phyloP scores from a whole-genome alignment of 2,888 invertebrate genomes.

The Aspidiotus destructor region DNA sequence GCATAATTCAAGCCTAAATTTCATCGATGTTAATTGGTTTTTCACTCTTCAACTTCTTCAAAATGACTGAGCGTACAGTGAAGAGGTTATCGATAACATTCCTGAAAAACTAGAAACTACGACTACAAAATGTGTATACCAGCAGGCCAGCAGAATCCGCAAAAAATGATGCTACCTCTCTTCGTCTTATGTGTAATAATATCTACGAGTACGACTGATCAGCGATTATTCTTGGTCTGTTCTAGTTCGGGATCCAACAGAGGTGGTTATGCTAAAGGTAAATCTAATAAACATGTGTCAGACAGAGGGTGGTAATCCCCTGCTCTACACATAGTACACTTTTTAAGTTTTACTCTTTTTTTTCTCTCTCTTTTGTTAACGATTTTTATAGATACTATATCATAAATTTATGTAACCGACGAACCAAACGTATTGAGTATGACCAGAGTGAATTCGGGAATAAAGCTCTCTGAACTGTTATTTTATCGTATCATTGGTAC shows the following conservation, averaged over 20 bases:
- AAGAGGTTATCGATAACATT: no score
- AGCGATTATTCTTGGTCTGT: constrained; percentile 48
- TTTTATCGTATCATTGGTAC: no score
- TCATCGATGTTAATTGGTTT: no score
- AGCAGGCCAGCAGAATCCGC: constrained; percentile 8
- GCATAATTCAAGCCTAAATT: no score
- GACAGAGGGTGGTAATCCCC: constrained; percentile 13
- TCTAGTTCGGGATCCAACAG: constrained; percentile 88
- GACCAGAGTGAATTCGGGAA: no score
- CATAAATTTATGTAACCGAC: background rate
- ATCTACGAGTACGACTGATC: constrained; percentile 17
- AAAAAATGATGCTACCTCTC: no score
- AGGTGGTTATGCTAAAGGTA: constrained; percentile 96
- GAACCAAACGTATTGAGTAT: no score
- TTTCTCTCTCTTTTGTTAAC: no score
- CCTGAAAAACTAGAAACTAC: no score
- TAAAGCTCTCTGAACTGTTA: no score
- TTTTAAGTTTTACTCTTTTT: constrained; percentile 3
- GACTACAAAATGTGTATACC: constrained; percentile 15
- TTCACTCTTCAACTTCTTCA: no score
- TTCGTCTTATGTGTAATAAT: constrained; percentile 5
- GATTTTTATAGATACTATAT: background rate
- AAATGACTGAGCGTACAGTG: no score
- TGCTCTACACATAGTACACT: constrained; percentile 10
- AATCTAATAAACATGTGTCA: constrained; percentile 53